phyloP scores from a whole-genome alignment of 2,113 vertebrate genomes.

The Scolopax mira region DNA sequence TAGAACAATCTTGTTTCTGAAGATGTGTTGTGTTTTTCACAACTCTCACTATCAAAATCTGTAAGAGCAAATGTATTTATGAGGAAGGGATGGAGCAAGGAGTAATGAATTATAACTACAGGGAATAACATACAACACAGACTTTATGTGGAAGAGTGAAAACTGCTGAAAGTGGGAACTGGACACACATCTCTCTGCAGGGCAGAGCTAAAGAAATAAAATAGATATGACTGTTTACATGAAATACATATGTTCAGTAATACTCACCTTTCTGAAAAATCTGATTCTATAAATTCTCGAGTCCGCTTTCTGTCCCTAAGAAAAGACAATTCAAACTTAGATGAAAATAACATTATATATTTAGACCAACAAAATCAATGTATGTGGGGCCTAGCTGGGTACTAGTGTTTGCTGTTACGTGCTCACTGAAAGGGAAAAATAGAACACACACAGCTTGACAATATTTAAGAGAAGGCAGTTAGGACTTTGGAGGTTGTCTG shows the following conservation, averaged over 20 bases:
- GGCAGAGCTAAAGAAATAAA: background rate
- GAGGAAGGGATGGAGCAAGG: background rate
- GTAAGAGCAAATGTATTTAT: background rate
- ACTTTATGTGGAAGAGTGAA: background rate
- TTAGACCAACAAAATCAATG: background rate
- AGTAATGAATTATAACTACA: background rate
- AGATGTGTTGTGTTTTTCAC: background rate
- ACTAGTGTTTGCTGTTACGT: background rate
- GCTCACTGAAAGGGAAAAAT: background rate
- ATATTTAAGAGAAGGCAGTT: background rate
- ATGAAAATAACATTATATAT: background rate
- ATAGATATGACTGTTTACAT: background rate
- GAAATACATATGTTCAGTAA: background rate
- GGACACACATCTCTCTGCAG: background rate
- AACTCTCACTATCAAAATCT: background rate
- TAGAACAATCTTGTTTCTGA: background rate
- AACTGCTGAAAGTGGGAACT: background rate
- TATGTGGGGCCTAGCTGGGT: background rate
- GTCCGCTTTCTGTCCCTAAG: slow-evolving; percentile 83
- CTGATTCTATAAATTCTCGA: slow-evolving; percentile 84
- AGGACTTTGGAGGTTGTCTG: background rate
- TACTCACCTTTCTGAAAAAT: slow-evolving; percentile 86
- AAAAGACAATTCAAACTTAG: slow-evolving; percentile 53
- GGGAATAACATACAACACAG: background rate
- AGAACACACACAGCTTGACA: background rate